Evolutionary conservation across 2,888 invertebrate genomes (phyloP).

Genomic region (Coleophora flavipennella): DNA sequence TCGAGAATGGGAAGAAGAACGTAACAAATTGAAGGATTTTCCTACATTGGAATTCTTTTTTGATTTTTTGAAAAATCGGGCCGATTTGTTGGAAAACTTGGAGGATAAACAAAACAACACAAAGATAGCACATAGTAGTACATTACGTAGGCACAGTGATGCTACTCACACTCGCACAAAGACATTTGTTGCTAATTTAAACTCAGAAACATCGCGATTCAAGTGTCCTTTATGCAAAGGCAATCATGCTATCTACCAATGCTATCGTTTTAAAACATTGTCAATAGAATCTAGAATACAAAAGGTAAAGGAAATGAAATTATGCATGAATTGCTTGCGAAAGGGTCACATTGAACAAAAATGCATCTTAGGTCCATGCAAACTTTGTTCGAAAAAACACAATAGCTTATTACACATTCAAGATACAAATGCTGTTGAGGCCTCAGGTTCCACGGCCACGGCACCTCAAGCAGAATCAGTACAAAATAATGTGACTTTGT

Average conservation of each 20-base stretch:
- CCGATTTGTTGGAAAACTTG: constrained; percentile 10
- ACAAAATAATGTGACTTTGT: constrained; percentile 1
- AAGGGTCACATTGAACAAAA: constrained; percentile 9
- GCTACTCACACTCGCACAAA: background rate
- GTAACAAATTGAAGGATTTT: constrained; percentile 5
- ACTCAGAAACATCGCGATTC: background rate
- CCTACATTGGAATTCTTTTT: constrained; percentile 10
- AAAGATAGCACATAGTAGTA: background rate
- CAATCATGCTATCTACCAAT: constrained; percentile 10
- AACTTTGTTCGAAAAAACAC: constrained; percentile 5
- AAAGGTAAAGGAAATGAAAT: constrained; percentile 13
- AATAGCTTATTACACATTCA: constrained; percentile 9
- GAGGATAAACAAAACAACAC: constrained; percentile 1
- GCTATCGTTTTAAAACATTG: constrained; percentile 5
- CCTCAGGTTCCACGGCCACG: background rate
- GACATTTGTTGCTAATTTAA: background rate
- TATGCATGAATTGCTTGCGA: constrained; percentile 14
- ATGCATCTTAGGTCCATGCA: constrained; percentile 12
- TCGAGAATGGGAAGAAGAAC: constrained; percentile 10
- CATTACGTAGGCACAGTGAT: background rate
- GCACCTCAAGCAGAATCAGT: background rate
- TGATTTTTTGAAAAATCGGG: constrained; percentile 9
- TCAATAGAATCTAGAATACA: constrained; percentile 9
- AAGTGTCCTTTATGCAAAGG: constrained; percentile 9
- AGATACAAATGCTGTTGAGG: background rate